phyloP scores from a whole-genome alignment of 1,140 invertebrate genomes.

The Drosophila varians region DNA sequence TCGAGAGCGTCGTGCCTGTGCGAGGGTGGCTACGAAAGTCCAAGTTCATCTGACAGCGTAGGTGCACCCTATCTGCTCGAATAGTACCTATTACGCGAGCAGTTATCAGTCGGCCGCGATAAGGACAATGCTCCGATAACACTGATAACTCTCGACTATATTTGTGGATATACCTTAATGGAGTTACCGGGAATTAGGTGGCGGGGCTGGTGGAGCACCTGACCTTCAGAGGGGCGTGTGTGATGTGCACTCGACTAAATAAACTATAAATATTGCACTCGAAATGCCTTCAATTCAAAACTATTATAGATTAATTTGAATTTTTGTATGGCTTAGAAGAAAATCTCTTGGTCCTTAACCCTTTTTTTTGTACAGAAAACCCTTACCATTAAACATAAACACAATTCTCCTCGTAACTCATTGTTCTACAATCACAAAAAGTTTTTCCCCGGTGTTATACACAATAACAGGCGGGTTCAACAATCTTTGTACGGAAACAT shows the following conservation, averaged over 20 bases:
- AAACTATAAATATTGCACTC: too few species aligned
- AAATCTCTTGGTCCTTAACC: too few species aligned
- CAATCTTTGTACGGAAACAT: slow-evolving; percentile 12
- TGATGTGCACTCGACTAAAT: too few species aligned
- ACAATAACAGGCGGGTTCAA: slow-evolving; percentile 20
- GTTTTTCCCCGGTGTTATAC: too few species aligned
- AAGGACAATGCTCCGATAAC: slow-evolving; percentile 9
- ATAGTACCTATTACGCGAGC: slow-evolving; percentile 21
- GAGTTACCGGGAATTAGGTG: neutral
- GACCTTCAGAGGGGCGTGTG: slow-evolving; percentile 14
- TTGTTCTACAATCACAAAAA: too few species aligned
- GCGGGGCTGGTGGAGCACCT: neutral
- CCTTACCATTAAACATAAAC: neutral
- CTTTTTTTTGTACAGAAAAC: neutral
- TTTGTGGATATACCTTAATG: neutral
- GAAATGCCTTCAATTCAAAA: too few species aligned
- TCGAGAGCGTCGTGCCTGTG: neutral
- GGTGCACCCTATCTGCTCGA: slow-evolving; percentile 9
- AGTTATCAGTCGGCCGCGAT: neutral
- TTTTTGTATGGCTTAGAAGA: too few species aligned
- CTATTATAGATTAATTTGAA: too few species aligned
- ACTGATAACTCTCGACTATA: neutral
- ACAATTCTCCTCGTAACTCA: neutral
- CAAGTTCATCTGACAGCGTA: neutral
- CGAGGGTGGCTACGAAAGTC: slow-evolving; percentile 19